Evolutionary conservation across 2,888 invertebrate species (phyloP).

Genomic region (Diploptera punctata): DNA sequence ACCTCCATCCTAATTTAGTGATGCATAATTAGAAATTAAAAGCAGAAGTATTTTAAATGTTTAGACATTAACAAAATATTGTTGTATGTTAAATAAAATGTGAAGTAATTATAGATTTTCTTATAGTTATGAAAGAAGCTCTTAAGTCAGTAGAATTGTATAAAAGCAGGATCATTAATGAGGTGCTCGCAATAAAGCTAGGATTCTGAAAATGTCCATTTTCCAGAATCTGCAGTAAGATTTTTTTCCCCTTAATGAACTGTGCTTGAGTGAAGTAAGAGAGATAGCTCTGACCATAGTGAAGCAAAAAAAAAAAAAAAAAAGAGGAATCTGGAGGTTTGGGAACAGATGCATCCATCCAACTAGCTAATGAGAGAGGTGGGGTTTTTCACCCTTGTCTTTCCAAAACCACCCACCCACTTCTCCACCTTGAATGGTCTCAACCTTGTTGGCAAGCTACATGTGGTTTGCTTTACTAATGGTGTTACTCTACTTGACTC

Average conservation of each 20-base stretch:
- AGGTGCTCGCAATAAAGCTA: slow-evolving; percentile 10
- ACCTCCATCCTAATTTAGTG: too few relatives aligned
- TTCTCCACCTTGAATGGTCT: slow-evolving; percentile 19
- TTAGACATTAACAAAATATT: too few relatives aligned
- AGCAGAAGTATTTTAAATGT: too few relatives aligned
- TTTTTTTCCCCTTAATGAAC: slow-evolving; percentile 29
- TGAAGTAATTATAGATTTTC: too few relatives aligned
- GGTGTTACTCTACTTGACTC: slow-evolving; percentile 16
- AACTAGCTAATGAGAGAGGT: slow-evolving; percentile 29
- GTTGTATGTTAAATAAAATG: too few relatives aligned
- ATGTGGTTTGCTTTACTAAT: slow-evolving; percentile 14
- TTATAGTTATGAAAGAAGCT: too few relatives aligned
- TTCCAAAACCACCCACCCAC: slow-evolving; percentile 1
- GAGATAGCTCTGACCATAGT: too few relatives aligned
- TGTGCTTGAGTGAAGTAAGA: too few relatives aligned
- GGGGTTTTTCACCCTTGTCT: background rate
- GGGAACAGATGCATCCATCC: slow-evolving; percentile 20
- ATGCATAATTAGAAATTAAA: too few relatives aligned
- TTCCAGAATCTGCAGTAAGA: slow-evolving; percentile 18
- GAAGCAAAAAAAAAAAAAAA: too few relatives aligned
- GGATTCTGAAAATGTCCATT: slow-evolving; percentile 25
- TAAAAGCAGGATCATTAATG: slow-evolving; percentile 12
- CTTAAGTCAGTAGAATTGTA: too few relatives aligned
- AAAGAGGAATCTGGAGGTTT: slow-evolving; percentile 12
- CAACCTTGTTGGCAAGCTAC: background rate